Conservation (phyloP, 2,888 invertebrate species). For the Yponomeuta evonymella region DNA sequence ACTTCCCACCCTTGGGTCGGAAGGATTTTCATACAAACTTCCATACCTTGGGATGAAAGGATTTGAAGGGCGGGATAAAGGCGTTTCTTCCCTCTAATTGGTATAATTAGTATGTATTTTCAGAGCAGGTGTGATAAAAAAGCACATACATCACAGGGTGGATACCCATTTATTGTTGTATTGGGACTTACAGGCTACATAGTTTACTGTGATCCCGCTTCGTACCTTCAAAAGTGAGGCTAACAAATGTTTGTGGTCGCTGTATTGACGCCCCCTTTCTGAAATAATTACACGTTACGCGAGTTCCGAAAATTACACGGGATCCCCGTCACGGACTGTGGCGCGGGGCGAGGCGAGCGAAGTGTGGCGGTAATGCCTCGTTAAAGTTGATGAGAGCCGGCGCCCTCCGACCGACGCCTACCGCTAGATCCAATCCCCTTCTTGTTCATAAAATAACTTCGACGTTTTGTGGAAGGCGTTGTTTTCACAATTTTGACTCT, state of each 20-base stretch:
- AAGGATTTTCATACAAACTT: too few relatives aligned
- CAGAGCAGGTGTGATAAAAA: too few relatives aligned
- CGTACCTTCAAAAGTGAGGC: slow-evolving; percentile 22
- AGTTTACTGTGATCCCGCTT: too few relatives aligned
- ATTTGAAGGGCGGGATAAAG: too few relatives aligned
- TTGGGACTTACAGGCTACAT: too few relatives aligned
- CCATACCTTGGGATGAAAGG: too few relatives aligned
- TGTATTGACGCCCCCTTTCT: slow-evolving; percentile 63
- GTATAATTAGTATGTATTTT: too few relatives aligned
- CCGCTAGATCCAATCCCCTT: slow-evolving; percentile 30
- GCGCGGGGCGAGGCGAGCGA: slow-evolving; percentile 18
- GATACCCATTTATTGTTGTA: too few relatives aligned
- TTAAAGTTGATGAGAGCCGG: slow-evolving; percentile 71
- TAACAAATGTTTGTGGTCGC: slow-evolving; percentile 57
- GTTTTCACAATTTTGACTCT: background rate
- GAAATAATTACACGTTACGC: slow-evolving; percentile 70
- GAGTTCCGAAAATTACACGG: slow-evolving; percentile 66
- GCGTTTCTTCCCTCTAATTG: too few relatives aligned
- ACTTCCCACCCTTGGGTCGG: too few relatives aligned
- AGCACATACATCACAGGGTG: too few relatives aligned
- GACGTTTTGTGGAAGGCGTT: slow-evolving; percentile 10
- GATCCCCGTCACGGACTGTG: slow-evolving; percentile 34
- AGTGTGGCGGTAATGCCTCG: slow-evolving; percentile 62
- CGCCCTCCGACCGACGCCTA: slow-evolving; percentile 37
- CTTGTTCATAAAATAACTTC: slow-evolving; percentile 40